Base-by-base conservation (phyloP, 2,888 invertebrate species). In the Tachina grossa region DNA sequence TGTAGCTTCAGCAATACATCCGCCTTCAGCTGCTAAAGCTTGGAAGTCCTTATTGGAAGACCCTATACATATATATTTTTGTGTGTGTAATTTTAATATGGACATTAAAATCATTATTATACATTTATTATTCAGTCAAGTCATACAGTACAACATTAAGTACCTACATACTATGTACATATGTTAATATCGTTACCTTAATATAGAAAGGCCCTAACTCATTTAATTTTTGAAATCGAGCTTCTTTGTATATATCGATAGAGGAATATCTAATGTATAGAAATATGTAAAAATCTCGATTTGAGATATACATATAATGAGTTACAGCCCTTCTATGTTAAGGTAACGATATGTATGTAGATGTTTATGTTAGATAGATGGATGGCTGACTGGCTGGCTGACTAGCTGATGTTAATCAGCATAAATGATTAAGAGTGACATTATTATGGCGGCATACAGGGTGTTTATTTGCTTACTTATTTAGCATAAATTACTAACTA, bases 401-500 rank as follows among this genome's bases (percentile, higher is more conserved):
- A n/a, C 1, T 61, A 19, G 47, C 39, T 68, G 68, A 49, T 49
- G 43, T 61, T 81, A 81, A 81, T 81, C 75, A 81, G 45, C 75
- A 61, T 75, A 69, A 81, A 68, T 81, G 81, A 81, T 75, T 68
- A 68, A 68, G 75, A 51, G 61, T 59, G 43, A 43, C 59, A 68
- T 68, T 59, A 68, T 68, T 53, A 61, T 63, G 59, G 13, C 45
- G 61, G 19, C 61, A 69, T 41, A 61, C 22, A 78, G 51, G 51
- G 68, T 77, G 49, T 41, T 69, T 57, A 59, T 49, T 53, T 14
- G 49, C 39, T 31, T 59, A 49, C 61, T 61, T 55, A 16, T 55
- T 57, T 16, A 47, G 22, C 45, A 51, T 63, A 75, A 49, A 49
- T 43, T 61, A 49, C 22, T 4, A 53, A 63, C 19, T 43, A 31